Percentiles rank a stretch among this genome's conserved stretches.
Conservation (phyloP, 2,797 vertebrate species). For the Artibeus jamaicensis region DNA sequence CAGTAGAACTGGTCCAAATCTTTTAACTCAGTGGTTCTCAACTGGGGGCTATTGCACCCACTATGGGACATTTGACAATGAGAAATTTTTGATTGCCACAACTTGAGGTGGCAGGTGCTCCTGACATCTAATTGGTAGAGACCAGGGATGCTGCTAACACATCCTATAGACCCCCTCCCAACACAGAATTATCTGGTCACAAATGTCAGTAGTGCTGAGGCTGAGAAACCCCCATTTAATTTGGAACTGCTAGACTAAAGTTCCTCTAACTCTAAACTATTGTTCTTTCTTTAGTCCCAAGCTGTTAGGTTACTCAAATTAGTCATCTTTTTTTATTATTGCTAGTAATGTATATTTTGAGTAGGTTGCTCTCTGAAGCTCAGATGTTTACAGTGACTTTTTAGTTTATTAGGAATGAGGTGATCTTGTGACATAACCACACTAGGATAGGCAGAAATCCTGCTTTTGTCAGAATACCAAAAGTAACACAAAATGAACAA, state of each 20-base stretch:
- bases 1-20: background rate
- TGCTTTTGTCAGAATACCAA: background rate
- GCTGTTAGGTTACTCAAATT: slow-evolving; percentile 20
- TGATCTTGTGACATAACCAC: background rate
- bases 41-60: background rate
- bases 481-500: background rate
- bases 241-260: background rate
- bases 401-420: background rate
- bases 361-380: background rate
- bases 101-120: background rate
- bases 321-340: background rate
- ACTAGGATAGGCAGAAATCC: background rate
- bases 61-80: background rate
- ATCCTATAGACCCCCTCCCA: background rate
- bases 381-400: background rate
- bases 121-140: background rate
- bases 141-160: background rate
- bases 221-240: background rate
- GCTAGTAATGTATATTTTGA: background rate
- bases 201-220: background rate
- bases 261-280: background rate
- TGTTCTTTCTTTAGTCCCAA: background rate
- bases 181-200: background rate
- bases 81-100: background rate
- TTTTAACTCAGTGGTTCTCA: background rate